A percentile compares a stretch with the other conserved stretches of the same genome.
These are phyloP conservation scores for Bettongia penicillata DNA, from an alignment of 2,113 vertebrate genomes.

Conservation along the genomic window DNA sequence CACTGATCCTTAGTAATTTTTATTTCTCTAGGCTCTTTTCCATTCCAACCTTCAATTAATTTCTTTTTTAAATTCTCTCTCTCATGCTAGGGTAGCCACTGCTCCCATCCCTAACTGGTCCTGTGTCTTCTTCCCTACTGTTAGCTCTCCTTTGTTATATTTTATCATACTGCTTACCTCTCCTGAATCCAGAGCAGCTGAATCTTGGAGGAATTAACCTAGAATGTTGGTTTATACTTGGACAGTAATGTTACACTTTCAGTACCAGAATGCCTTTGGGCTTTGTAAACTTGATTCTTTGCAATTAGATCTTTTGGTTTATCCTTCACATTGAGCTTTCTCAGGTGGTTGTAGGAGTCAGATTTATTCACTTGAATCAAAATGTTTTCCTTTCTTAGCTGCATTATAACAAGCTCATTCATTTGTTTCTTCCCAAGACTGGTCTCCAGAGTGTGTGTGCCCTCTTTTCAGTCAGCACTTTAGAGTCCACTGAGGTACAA, in stretches of 20 bases:
- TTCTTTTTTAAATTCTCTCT: not conserved
- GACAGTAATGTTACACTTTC: not conserved
- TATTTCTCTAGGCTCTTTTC: not conserved
- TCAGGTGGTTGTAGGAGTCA: not conserved
- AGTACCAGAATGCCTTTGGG: not conserved
- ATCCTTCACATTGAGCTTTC: not conserved
- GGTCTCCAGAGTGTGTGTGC: not conserved
- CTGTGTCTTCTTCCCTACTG: not conserved
- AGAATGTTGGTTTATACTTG: not conserved
- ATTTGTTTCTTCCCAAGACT: not conserved
- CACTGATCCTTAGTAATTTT: not conserved
- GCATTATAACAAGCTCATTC: not conserved
- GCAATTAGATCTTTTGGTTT: not conserved
- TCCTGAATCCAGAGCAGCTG: not conserved
- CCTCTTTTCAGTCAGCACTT: no score
- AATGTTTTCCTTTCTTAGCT: not conserved
- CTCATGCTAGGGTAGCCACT: not conserved
- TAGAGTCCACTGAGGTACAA: no score
- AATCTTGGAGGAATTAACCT: not conserved
- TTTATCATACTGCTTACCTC: not conserved
- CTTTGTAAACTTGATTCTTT: not conserved
- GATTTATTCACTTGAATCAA: not conserved
- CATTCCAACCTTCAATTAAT: not conserved
- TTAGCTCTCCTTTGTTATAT: not conserved
- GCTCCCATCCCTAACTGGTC: not conserved